Evolutionary conservation across 1,140 invertebrate species (phyloP).

Genomic region (Oryzaephilus surinamensis): DNA sequence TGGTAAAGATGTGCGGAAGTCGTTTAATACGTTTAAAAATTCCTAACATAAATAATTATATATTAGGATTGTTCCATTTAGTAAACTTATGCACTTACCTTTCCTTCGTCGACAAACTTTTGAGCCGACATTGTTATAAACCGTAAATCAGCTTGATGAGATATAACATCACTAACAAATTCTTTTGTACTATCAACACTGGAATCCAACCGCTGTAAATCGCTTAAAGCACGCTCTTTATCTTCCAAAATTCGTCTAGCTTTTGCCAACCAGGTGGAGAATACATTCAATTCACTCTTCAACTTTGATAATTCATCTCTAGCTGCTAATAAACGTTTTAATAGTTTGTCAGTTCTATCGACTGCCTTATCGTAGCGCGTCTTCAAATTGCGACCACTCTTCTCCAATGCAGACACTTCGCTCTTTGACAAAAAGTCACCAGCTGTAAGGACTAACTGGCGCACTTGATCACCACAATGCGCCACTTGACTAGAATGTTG

Average conservation of each 20-base stretch:
- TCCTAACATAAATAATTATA: slow-evolving; percentile 41
- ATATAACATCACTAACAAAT: slow-evolving; percentile 88
- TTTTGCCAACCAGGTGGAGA: slow-evolving; percentile 75
- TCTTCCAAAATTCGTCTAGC: slow-evolving; percentile 71
- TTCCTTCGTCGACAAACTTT: slow-evolving; percentile 89
- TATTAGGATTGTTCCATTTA: background rate
- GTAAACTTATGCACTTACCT: slow-evolving; percentile 42
- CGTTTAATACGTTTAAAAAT: slow-evolving; percentile 70
- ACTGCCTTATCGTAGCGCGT: slow-evolving; percentile 71
- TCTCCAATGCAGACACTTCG: slow-evolving; percentile 76
- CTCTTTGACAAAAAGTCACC: slow-evolving; percentile 82
- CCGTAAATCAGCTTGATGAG: slow-evolving; percentile 85
- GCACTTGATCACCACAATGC: slow-evolving; percentile 81
- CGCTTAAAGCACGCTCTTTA: slow-evolving; percentile 72
- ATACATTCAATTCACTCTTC: slow-evolving; percentile 64
- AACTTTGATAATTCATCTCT: slow-evolving; percentile 83
- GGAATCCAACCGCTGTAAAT: slow-evolving; percentile 60
- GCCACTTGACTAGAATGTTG: slow-evolving; percentile 75
- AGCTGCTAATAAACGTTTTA: slow-evolving; percentile 64
- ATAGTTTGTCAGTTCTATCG: slow-evolving; percentile 66
- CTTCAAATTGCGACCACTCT: slow-evolving; percentile 71
- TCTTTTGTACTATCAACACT: slow-evolving; percentile 68
- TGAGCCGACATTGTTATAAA: slow-evolving; percentile 92
- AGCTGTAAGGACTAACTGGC: slow-evolving; percentile 80
- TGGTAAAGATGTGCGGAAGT: slow-evolving; percentile 71